A percentile compares a stretch with the other conserved stretches of the same genome.
Conservation (phyloP, 2,113 vertebrate species). For the Psittacus erithacus region DNA sequence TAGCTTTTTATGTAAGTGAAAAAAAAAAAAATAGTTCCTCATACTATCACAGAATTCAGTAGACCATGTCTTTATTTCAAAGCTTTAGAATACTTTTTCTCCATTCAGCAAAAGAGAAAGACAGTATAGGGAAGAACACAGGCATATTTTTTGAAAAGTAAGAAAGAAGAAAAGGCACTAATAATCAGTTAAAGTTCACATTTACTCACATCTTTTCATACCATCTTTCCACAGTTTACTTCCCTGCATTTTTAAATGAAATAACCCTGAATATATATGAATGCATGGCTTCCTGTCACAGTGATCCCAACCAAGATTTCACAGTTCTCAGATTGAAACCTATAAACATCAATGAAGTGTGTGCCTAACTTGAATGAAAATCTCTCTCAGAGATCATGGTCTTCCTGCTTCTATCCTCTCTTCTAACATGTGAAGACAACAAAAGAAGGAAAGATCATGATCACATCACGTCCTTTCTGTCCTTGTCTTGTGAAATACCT, state of each 20-base stretch:
- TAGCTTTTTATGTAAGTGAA: background rate
- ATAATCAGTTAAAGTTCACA: background rate
- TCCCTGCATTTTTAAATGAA: background rate
- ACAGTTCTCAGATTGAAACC: background rate
- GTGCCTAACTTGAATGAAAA: background rate
- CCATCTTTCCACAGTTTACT: background rate
- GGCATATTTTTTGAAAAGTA: background rate
- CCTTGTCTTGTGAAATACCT: background rate
- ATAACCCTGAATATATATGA: background rate
- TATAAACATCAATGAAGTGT: background rate
- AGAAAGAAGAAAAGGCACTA: background rate
- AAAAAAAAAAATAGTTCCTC: background rate
- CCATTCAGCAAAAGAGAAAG: background rate
- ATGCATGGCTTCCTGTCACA: background rate
- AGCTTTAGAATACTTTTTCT: background rate
- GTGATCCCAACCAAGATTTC: background rate
- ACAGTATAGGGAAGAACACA: background rate
- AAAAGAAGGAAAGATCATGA: background rate
- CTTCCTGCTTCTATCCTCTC: background rate
- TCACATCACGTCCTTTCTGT: background rate
- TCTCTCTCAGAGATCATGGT: background rate
- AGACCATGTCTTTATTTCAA: background rate
- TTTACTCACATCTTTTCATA: background rate
- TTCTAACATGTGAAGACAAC: background rate
- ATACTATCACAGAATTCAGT: background rate